These are phyloP conservation scores for Coreoperca whiteheadi DNA, from an alignment of 2,113 vertebrate genomes.

Conservation along the genomic window DNA sequence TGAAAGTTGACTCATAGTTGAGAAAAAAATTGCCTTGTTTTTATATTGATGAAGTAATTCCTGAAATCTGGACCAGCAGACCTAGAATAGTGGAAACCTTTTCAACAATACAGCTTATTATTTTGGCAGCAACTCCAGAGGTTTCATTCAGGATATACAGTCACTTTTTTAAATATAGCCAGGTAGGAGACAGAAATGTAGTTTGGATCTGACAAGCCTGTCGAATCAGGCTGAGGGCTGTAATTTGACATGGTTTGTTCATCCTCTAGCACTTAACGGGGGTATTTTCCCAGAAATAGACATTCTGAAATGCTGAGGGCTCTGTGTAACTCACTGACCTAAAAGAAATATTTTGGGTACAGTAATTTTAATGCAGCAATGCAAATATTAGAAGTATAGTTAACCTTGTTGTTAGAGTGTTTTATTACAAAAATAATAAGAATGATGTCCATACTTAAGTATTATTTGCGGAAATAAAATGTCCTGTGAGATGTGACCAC, in stretches of 20 bases:
- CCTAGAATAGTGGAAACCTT: slow-evolving; percentile 19
- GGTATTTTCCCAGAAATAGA: slow-evolving; percentile 62
- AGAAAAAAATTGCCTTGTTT: slow-evolving; percentile 3
- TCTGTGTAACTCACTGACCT: slow-evolving; percentile 41
- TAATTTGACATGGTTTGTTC: slow-evolving; percentile 80
- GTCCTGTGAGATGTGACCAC: neutral
- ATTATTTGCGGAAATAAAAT: neutral
- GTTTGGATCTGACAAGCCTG: slow-evolving; percentile 72
- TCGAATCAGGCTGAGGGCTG: slow-evolving; percentile 76
- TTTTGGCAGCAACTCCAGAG: slow-evolving; percentile 43
- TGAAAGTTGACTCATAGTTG: slow-evolving; percentile 12
- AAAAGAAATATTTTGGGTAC: slow-evolving; percentile 19
- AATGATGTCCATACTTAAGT: neutral
- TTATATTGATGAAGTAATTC: slow-evolving; percentile 30
- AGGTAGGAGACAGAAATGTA: slow-evolving; percentile 54
- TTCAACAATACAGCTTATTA: slow-evolving; percentile 39
- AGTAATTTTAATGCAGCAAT: neutral
- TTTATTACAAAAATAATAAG: neutral
- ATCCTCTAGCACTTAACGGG: slow-evolving; percentile 59
- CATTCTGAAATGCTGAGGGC: slow-evolving; percentile 47
- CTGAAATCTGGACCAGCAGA: slow-evolving; percentile 8
- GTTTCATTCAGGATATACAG: slow-evolving; percentile 15
- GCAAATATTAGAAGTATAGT: neutral
- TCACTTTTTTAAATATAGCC: slow-evolving; percentile 29
- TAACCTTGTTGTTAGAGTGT: neutral